Percentiles rank a stretch among this genome's conserved stretches.
phyloP scores from a whole-genome alignment of 2,888 invertebrate genomes.

The Latrodectus elegans region DNA sequence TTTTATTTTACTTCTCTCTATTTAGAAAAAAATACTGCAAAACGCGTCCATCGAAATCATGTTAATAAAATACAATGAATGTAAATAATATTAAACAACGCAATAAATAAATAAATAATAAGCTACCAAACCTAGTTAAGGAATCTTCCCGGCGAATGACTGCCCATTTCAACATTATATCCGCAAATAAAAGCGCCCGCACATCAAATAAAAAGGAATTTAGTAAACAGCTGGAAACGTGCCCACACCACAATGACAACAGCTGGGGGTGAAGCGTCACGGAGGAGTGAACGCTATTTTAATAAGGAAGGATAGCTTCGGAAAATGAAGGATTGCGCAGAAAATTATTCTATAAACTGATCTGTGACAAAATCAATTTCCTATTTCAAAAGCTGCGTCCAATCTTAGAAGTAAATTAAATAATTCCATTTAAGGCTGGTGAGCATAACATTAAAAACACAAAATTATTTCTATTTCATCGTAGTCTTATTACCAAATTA shows the following conservation, averaged over 20 bases:
- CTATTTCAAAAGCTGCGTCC: too few relatives aligned
- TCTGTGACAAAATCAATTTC: too few relatives aligned
- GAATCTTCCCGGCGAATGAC: constrained; percentile 44
- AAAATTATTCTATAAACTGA: neutral
- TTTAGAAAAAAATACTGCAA: too few relatives aligned
- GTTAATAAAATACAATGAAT: neutral
- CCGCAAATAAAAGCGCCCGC: neutral
- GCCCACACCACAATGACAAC: neutral
- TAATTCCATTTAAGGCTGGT: too few relatives aligned
- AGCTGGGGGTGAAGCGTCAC: constrained; percentile 37
- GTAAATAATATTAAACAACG: too few relatives aligned
- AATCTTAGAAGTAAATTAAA: too few relatives aligned
- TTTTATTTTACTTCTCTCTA: too few relatives aligned
- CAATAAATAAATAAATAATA: too few relatives aligned
- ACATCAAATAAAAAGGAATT: neutral
- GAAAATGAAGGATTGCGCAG: neutral
- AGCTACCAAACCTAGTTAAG: constrained; percentile 17
- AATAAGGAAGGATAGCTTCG: neutral
- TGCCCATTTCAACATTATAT: constrained; percentile 62
- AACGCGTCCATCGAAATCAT: too few relatives aligned
- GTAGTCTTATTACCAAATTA: too few relatives aligned
- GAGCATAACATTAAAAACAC: too few relatives aligned
- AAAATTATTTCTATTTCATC: too few relatives aligned
- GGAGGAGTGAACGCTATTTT: constrained; percentile 1
- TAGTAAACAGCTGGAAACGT: neutral